A percentile compares a stretch with the other conserved stretches of the same genome.
phyloP scores from a whole-genome alignment of 2,113 vertebrate species.

The Mastomys natalensis region DNA sequence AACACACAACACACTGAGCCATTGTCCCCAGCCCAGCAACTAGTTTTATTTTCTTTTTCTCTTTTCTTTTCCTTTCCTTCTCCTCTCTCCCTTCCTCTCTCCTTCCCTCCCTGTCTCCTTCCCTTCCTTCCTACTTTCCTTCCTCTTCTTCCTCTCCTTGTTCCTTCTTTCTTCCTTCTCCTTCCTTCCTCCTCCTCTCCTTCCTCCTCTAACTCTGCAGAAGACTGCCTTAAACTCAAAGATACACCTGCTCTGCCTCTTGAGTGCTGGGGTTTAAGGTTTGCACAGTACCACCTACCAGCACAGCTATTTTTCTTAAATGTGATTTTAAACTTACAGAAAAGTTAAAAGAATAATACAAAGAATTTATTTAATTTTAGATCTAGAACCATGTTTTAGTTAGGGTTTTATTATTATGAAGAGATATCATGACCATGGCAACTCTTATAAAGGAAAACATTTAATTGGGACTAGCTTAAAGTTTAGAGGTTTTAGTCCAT shows the following conservation, averaged over 20 bases:
- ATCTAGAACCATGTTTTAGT: background rate
- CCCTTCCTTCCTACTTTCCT: too few species aligned
- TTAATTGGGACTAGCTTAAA: background rate
- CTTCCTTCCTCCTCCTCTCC: too few species aligned
- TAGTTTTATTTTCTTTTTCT: background rate
- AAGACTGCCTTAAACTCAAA: background rate
- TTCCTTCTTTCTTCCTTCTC: fast-evolving
- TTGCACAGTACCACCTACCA: background rate
- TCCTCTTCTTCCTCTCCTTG: fast-evolving
- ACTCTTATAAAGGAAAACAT: background rate
- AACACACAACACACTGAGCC: background rate
- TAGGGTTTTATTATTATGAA: background rate
- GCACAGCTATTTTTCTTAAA: background rate
- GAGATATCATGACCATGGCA: background rate
- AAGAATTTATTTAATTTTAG: constrained; percentile 28
- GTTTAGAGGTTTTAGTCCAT: background rate
- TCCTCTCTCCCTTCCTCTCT: too few species aligned
- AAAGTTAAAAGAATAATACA: background rate
- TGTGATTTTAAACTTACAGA: constrained; percentile 33
- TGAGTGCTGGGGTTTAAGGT: background rate
- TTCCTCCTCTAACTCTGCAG: background rate
- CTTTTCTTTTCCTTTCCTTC: too few species aligned
- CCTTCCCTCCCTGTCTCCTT: too few species aligned
- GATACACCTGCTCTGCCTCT: background rate
- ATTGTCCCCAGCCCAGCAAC: background rate